A percentile compares a stretch with the other conserved stretches of the same genome.
Conservation (phyloP, 2,797 vertebrate genomes). For the Epinephelus malabaricus region DNA sequence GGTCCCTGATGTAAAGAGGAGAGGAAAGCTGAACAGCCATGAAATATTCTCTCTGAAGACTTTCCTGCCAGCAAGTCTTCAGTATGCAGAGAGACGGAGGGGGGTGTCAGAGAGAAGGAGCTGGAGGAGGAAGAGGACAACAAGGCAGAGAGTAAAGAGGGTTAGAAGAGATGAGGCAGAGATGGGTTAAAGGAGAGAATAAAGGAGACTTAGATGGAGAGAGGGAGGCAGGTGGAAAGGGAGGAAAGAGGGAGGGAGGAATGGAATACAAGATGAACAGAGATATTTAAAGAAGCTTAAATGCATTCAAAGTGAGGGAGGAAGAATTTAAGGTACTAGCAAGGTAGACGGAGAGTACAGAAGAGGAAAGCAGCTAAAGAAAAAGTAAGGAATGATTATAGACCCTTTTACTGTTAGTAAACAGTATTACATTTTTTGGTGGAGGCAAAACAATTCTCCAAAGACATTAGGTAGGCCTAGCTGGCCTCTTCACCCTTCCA, state of each 20-base stretch:
- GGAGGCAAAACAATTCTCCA: too few relatives aligned
- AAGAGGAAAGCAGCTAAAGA: not conserved
- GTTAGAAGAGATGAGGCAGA: too few relatives aligned
- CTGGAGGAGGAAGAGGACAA: not conserved
- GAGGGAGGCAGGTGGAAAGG: too few relatives aligned
- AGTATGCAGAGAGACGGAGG: not conserved
- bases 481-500: too few relatives aligned
- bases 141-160: not conserved
- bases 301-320: not conserved
- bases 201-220: not conserved
- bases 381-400: not conserved
- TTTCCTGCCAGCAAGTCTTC: conserved; percentile 19
- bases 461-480: too few relatives aligned
- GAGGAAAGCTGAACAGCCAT: conserved; percentile 32
- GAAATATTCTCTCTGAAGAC: conserved; percentile 65
- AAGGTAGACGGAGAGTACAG: not conserved
- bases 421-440: too few relatives aligned
- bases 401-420: too few relatives aligned
- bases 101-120: not conserved
- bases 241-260: not conserved
- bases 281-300: not conserved
- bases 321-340: not conserved
- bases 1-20: conserved; percentile 18
- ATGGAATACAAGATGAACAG: not conserved
- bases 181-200: not conserved